These are phyloP conservation scores for Caerostris extrusa DNA, from an alignment of 1,140 invertebrate genomes.

Conservation along the genomic window DNA sequence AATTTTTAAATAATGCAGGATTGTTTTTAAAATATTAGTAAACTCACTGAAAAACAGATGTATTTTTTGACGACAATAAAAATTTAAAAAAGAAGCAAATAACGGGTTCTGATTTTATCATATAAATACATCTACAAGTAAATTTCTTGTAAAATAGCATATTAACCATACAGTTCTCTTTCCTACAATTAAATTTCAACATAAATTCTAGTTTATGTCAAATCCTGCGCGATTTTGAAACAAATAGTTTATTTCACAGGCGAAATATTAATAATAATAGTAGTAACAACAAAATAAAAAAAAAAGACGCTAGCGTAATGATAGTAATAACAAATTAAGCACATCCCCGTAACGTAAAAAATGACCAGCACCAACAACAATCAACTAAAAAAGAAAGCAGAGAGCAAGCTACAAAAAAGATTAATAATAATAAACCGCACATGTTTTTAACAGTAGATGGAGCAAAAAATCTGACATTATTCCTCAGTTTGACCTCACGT, in stretches of 20 bases:
- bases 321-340: conserved; percentile 37
- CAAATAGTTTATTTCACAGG: conserved; percentile 25
- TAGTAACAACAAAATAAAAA: too few relatives aligned
- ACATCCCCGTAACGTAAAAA: conserved; percentile 15
- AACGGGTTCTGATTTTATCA: conserved; percentile 16
- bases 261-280: too few relatives aligned
- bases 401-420: conserved; percentile 55
- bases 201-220: conserved; percentile 23
- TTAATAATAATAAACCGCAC: conserved; percentile 58
- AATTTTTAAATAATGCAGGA: too few relatives aligned
- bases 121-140: conserved; percentile 15
- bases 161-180: background rate
- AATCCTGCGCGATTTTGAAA: conserved; percentile 1
- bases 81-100: conserved; percentile 9
- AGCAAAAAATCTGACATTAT: conserved; percentile 73
- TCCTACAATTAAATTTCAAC: conserved; percentile 13
- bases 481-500: conserved; percentile 67
- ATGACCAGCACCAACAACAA: conserved; percentile 33
- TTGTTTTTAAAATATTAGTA: background rate
- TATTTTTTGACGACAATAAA: background rate
- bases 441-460: conserved; percentile 68
- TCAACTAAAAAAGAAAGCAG: conserved; percentile 21
- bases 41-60: background rate
- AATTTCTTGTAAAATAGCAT: background rate
- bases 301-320: background rate